Conservation (phyloP, 1,140 invertebrate species). For the Drosophila chauvacae region DNA sequence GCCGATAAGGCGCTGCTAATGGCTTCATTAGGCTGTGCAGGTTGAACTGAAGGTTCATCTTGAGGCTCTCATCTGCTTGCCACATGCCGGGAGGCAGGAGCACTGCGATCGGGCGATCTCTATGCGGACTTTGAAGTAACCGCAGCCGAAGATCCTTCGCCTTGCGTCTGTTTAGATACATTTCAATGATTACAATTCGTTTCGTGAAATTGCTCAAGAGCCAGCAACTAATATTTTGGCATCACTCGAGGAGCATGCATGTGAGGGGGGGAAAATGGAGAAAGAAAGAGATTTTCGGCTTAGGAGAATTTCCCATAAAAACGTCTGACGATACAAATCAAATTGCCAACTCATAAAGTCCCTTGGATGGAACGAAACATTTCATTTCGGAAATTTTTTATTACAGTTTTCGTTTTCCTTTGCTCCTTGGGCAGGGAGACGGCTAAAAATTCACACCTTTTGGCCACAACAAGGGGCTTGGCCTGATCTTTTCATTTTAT, state of each 20-base stretch:
- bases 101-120: slow-evolving; percentile 52
- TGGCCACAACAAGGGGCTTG: slow-evolving; percentile 70
- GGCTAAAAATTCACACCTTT: slow-evolving; percentile 74
- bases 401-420: slow-evolving; percentile 60
- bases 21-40: slow-evolving; percentile 73
- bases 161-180: slow-evolving; percentile 60
- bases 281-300: slow-evolving; percentile 36
- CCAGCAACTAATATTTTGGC: slow-evolving; percentile 53
- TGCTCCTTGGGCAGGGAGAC: slow-evolving; percentile 61
- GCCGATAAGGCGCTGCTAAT: slow-evolving; percentile 77
- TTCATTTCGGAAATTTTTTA: slow-evolving; percentile 69
- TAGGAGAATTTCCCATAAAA: slow-evolving; percentile 33
- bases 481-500: slow-evolving; percentile 58
- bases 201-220: slow-evolving; percentile 58
- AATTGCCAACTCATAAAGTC: slow-evolving; percentile 62
- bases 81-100: slow-evolving; percentile 69
- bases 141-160: slow-evolving; percentile 40
- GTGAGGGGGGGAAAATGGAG: slow-evolving; percentile 14
- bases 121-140: slow-evolving; percentile 64
- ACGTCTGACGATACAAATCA: slow-evolving; percentile 50
- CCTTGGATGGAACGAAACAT: slow-evolving; percentile 58
- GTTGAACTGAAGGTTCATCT: slow-evolving; percentile 42
- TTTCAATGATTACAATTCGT: slow-evolving; percentile 67
- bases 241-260: slow-evolving; percentile 31
- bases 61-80: slow-evolving; percentile 63